phyloP scores from a whole-genome alignment of 2,113 vertebrate species.

The Dendropsophus ebraccatus region DNA sequence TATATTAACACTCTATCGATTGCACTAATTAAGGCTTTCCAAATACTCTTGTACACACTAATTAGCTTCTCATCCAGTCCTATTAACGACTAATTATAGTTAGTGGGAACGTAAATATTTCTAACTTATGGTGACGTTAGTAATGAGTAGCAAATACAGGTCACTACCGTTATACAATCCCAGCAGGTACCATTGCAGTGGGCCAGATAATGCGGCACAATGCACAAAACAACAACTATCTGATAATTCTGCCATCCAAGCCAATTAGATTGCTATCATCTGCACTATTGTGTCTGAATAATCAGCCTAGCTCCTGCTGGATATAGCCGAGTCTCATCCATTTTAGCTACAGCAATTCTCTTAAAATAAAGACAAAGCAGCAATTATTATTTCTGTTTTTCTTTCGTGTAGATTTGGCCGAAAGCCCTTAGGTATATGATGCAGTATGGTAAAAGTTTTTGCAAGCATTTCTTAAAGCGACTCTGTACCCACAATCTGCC shows the following conservation, averaged over 20 bases:
- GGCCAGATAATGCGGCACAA: not conserved
- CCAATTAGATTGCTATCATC: not conserved
- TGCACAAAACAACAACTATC: not conserved
- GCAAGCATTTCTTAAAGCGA: no score
- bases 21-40: constrained; percentile 2
- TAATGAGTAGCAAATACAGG: not conserved
- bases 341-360: not conserved
- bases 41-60: not conserved
- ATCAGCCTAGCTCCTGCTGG: not conserved
- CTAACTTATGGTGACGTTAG: not conserved
- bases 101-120: not conserved
- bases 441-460: not conserved
- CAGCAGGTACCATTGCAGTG: not conserved
- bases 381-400: not conserved
- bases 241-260: not conserved
- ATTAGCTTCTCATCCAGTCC: constrained; percentile 5
- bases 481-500: no score
- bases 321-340: not conserved
- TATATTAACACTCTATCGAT: constrained; percentile 8
- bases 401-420: not conserved
- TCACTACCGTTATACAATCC: not conserved
- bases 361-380: not conserved
- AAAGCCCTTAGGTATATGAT: not conserved
- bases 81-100: not conserved
- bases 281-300: not conserved